Conservation (phyloP, 2,888 invertebrate species). For the Lepeophtheirus nordmannii region DNA sequence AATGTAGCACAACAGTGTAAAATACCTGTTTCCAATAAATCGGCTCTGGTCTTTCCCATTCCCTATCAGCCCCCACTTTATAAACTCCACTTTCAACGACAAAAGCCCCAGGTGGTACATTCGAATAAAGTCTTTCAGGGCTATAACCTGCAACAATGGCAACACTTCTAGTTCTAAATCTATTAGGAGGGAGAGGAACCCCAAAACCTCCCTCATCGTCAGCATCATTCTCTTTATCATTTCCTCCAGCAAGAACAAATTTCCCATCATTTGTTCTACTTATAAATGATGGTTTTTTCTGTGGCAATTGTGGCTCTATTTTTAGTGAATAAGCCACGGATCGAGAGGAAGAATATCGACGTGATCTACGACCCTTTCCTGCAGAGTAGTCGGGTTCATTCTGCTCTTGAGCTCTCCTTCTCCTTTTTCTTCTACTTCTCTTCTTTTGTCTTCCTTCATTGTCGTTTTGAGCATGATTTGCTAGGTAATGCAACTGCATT, state of each 20-base stretch:
- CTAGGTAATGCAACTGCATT: neutral
- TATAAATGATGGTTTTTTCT: neutral
- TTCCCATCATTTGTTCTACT: neutral
- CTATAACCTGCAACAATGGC: constrained; percentile 22
- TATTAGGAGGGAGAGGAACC: constrained; percentile 17
- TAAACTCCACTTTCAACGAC: constrained; percentile 27
- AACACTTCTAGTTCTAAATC: constrained; percentile 21
- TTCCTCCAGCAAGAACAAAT: constrained; percentile 6
- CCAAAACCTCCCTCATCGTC: constrained; percentile 23
- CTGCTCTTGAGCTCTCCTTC: no score
- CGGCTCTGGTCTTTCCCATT: constrained; percentile 26
- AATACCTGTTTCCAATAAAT: constrained; percentile 24
- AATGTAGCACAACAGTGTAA: no score
- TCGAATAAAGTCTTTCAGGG: constrained; percentile 16
- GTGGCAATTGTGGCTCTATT: neutral
- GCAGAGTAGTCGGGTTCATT: constrained; percentile 3
- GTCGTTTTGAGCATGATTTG: no score
- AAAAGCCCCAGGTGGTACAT: constrained; percentile 25
- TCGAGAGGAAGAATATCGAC: neutral
- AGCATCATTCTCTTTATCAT: neutral
- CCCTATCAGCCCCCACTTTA: constrained; percentile 26
- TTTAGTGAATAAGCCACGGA: neutral
- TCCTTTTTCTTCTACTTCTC: no score
- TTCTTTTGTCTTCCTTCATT: no score
- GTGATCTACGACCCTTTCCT: neutral